Conservation (phyloP, 2,888 invertebrate genomes). For the Bellardia bayeri region DNA sequence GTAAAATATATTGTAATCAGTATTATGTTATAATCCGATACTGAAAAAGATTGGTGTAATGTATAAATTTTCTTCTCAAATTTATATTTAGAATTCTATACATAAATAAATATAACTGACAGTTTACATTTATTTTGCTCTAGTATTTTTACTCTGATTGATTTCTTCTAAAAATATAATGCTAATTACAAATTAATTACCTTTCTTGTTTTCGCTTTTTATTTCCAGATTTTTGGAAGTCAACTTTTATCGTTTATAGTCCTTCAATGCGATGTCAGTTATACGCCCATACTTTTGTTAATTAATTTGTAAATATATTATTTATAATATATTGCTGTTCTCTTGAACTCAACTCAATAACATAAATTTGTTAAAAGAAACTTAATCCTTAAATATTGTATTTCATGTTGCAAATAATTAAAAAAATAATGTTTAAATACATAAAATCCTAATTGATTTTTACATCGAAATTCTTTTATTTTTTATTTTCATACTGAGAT, state of each 20-base stretch:
- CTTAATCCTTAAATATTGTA: conserved; percentile 13
- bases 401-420: conserved; percentile 51
- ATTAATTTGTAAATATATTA: conserved; percentile 15
- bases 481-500: conserved; percentile 4
- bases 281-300: background rate
- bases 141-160: background rate
- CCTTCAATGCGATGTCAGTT: background rate
- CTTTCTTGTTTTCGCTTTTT: background rate
- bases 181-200: background rate
- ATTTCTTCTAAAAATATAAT: background rate
- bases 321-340: background rate
- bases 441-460: conserved; percentile 65
- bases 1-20: too few relatives aligned
- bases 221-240: conserved; percentile 43
- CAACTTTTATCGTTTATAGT: conserved; percentile 28
- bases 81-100: too few relatives aligned
- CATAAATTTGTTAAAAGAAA: background rate
- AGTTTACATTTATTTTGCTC: background rate
- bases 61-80: too few relatives aligned
- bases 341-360: background rate
- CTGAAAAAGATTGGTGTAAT: too few relatives aligned
- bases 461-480: conserved; percentile 9
- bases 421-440: conserved; percentile 52
- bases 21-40: too few relatives aligned
- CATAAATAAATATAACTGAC: too few relatives aligned